Base-by-base conservation (phyloP, 2,797 vertebrate species). In the Heteromormyrus szaboi region DNA sequence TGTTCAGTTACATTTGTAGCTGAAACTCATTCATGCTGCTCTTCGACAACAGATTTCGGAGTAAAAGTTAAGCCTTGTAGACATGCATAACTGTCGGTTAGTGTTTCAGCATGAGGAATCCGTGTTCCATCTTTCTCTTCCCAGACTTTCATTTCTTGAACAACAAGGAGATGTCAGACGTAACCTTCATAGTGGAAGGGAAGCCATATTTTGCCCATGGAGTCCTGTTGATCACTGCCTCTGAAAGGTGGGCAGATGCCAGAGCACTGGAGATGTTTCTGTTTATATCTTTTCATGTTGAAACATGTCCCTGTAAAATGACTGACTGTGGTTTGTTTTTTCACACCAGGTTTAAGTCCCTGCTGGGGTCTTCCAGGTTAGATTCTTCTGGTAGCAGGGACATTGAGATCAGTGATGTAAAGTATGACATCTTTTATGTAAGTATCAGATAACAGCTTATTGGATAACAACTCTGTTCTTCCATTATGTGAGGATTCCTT, bases 161-260 rank as follows among this genome's bases (percentile, higher is more conserved):
- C 93, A 99, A 97, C 88, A 94, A 95, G 50, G 97, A 99, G 91
- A 99, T 99, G 98, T 99, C 98, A 0, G 98, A 99, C 0, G 97
- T 99, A 37, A 98, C 96, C 0, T 98, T 99, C 91, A 89, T 98
- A 54, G 97, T 99, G 88, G 97, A 98, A 90, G 97, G 97, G 0
- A 96, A 95, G 65, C 94, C 96, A 0, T 98, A 99, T 62, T 98
- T 97, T 62, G 97, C 97, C 41, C 98, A 99, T 90, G 95, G 96
- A 89, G 98, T 99, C 89, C 96, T 99, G 89, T 95, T 99, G 94
- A 96, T 99, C 92, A 99, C 98, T 0, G 98, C 97, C 0, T 99
- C 98, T 0, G 96, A 97, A 92, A 96, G 97, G 98, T 99, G 89
- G 90, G 94, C 79, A 0, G 50, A 41, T 19, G 19, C 46, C 46